phyloP scores from a whole-genome alignment of 2,888 invertebrate genomes.

The Chironomus riparius region DNA sequence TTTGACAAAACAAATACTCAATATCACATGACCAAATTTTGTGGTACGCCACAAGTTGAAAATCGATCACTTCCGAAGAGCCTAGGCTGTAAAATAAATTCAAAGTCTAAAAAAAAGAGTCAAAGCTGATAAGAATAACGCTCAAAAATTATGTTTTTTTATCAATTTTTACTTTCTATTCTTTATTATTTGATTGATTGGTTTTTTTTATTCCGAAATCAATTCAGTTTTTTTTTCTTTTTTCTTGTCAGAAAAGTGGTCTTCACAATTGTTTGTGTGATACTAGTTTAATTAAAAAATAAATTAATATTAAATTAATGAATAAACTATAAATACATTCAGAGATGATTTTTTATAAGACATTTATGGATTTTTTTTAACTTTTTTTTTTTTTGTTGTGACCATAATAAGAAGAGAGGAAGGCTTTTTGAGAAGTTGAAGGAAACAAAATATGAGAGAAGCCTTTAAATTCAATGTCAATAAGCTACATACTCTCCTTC shows the following conservation, averaged over 20 bases:
- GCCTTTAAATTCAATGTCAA: not conserved
- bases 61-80: too few species aligned
- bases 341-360: slow-evolving; percentile 3
- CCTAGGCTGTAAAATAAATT: not conserved
- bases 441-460: not conserved
- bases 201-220: not conserved
- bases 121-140: not conserved
- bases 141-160: not conserved
- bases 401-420: too few species aligned
- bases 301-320: slow-evolving; percentile 17
- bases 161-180: not conserved
- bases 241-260: not conserved
- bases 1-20: too few species aligned
- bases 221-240: not conserved
- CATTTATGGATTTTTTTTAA: slow-evolving; percentile 11
- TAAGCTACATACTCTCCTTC: not conserved
- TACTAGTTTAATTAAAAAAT: not conserved
- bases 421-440: not conserved
- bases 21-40: too few species aligned
- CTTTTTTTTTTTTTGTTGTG: too few species aligned
- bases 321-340: slow-evolving; percentile 26
- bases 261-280: not conserved
- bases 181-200: not conserved
- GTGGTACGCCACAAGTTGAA: too few species aligned
- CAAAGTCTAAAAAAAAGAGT: not conserved